Conservation (phyloP, 2,797 vertebrate genomes). For the Acipenser ruthenus region DNA sequence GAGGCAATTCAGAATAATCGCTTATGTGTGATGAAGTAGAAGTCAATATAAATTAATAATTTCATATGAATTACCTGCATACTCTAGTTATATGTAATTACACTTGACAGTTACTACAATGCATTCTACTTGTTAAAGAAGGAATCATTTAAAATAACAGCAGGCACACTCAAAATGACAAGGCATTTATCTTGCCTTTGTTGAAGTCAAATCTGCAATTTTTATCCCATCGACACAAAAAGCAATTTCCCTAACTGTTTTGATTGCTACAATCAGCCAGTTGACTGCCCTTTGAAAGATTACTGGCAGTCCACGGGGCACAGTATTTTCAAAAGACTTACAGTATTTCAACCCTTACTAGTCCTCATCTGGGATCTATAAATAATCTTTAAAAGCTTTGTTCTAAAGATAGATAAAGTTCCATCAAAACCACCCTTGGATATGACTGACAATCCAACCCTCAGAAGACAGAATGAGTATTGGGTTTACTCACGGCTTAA, state of each 20-base stretch:
- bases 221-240: neutral
- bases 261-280: neutral
- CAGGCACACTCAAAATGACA: neutral
- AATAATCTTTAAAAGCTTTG: slow-evolving; percentile 13
- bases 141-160: too few relatives aligned
- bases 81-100: too few relatives aligned
- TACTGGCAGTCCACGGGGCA: neutral
- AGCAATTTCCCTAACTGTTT: too few relatives aligned
- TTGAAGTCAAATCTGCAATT: neutral
- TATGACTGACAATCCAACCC: neutral
- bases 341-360: neutral
- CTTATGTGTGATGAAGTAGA: too few relatives aligned
- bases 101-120: too few relatives aligned
- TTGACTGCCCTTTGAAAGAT: neutral
- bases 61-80: too few relatives aligned
- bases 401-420: slow-evolving; percentile 14
- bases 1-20: too few relatives aligned
- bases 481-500: too few relatives aligned
- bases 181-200: neutral
- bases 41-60: too few relatives aligned
- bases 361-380: slow-evolving; percentile 14
- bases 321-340: neutral
- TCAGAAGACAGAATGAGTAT: neutral
- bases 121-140: too few relatives aligned
- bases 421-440: slow-evolving; percentile 18